These are phyloP conservation scores for Apostichopus leukothele DNA, from an alignment of 53 echinoderm and acorn worm genomes.

Conservation along the genomic window DNA sequence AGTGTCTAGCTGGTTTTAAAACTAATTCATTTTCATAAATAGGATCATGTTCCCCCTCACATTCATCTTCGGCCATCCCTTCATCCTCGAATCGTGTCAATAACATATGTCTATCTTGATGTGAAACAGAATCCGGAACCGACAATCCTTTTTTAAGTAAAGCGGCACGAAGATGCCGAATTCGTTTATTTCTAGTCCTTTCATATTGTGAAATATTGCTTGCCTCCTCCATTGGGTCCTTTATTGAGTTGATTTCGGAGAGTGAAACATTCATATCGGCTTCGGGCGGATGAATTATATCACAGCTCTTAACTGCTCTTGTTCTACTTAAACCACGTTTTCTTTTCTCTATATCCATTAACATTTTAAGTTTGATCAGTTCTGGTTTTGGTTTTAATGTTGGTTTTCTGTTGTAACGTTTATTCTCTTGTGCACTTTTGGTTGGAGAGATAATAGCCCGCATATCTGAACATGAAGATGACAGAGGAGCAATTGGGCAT, in stretches of 20 bases:
- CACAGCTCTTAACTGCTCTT: slow-evolving; percentile 40
- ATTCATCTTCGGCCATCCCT: not conserved
- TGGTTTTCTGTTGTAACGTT: slow-evolving; percentile 8
- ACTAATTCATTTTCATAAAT: slow-evolving; percentile 49
- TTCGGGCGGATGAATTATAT: not conserved
- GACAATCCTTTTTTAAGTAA: slow-evolving; percentile 41
- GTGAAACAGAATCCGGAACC: not conserved
- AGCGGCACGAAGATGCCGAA: slow-evolving; percentile 25
- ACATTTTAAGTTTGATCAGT: slow-evolving; percentile 43
- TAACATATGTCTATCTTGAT: slow-evolving; percentile 14
- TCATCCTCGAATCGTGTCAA: not conserved
- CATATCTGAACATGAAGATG: slow-evolving; percentile 23
- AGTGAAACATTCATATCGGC: slow-evolving; percentile 8
- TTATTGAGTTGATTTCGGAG: not conserved
- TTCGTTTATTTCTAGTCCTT: slow-evolving; percentile 17
- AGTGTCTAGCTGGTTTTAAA: slow-evolving; percentile 12
- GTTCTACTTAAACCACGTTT: slow-evolving; percentile 26
- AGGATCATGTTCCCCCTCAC: not conserved
- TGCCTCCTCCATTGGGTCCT: not conserved
- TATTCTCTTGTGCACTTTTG: not conserved
- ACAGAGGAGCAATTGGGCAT: not conserved
- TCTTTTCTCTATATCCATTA: slow-evolving; percentile 44
- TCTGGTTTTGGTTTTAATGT: slow-evolving; percentile 40
- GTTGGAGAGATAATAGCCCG: not conserved
- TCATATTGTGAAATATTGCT: not conserved